Evolutionary conservation across 2,113 vertebrate species (phyloP).

Genomic region (Pungitius pungitius): DNA sequence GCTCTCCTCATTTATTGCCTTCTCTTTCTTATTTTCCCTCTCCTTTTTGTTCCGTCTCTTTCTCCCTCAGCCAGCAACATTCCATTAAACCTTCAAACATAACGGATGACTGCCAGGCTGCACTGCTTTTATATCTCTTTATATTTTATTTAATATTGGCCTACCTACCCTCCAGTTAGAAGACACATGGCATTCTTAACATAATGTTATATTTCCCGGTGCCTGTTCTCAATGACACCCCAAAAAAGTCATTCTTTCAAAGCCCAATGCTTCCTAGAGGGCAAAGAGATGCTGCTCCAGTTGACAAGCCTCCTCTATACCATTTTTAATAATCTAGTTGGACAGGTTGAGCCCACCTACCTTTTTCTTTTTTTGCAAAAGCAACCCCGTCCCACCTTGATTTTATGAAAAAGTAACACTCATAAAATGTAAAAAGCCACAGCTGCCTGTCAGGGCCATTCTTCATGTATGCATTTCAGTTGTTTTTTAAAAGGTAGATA

Average conservation of each 20-base stretch:
- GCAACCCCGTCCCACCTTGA: conserved; percentile 27
- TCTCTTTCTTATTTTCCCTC: conserved; percentile 12
- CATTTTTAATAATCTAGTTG: conserved; percentile 76
- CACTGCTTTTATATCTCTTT: conserved; percentile 57
- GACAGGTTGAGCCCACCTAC: conserved; percentile 32
- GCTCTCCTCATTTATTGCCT: conserved; percentile 27
- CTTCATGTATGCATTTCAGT: conserved; percentile 52
- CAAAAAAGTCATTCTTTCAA: conserved; percentile 69
- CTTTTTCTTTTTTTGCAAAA: conserved; percentile 42
- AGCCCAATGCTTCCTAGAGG: conserved; percentile 63
- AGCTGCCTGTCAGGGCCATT: conserved; percentile 50
- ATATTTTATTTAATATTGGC: conserved; percentile 69
- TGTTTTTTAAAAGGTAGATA: conserved; percentile 56
- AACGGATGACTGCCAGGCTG: conserved; percentile 69
- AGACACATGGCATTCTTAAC: conserved; percentile 55
- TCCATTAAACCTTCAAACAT: conserved; percentile 77
- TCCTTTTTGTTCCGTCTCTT: neutral
- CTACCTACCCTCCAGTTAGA: conserved; percentile 47
- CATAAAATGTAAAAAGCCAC: conserved; percentile 65
- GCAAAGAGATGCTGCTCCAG: conserved; percentile 65
- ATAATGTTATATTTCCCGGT: conserved; percentile 67
- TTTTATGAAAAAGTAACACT: conserved; percentile 73
- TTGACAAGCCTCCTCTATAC: conserved; percentile 48
- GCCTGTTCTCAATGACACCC: conserved; percentile 51
- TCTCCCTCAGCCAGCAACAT: conserved; percentile 49